Evolutionary conservation across 2,888 invertebrate species (phyloP).

Genomic region (Sympetrum striolatum): DNA sequence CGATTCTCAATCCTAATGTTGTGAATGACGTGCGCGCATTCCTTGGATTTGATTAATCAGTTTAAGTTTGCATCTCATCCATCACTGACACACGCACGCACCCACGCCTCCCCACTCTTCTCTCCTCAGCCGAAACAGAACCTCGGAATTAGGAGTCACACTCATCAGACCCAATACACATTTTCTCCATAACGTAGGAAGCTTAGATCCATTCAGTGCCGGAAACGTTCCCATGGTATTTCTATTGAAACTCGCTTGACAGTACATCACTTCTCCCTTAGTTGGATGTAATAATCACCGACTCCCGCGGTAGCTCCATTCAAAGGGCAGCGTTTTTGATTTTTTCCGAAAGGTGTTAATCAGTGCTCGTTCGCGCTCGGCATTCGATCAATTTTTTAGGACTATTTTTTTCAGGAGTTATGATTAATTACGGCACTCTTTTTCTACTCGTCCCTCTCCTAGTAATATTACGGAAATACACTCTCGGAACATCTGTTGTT

Average conservation of each 20-base stretch:
- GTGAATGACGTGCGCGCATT: constrained; percentile 22
- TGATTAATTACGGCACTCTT: too few species aligned
- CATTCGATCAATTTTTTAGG: too few species aligned
- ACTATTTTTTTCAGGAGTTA: too few species aligned
- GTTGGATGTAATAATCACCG: background rate
- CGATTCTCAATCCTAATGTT: constrained; percentile 28
- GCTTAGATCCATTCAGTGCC: background rate
- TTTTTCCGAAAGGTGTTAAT: too few species aligned
- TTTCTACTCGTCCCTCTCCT: too few species aligned
- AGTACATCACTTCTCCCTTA: background rate
- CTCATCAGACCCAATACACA: background rate
- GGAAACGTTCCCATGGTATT: background rate
- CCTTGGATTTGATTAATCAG: constrained; percentile 35
- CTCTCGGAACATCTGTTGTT: too few species aligned
- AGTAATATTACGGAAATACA: too few species aligned
- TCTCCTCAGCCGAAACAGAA: background rate
- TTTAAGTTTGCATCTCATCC: constrained; percentile 31
- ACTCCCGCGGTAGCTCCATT: background rate
- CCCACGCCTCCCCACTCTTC: background rate
- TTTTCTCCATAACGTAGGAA: background rate
- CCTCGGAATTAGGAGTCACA: background rate
- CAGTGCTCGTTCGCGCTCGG: too few species aligned
- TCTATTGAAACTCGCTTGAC: background rate
- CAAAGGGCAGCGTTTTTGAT: background rate
- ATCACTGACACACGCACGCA: constrained; percentile 23